Evolutionary conservation across 2,888 invertebrate species (phyloP).

Genomic region (Ophioninae sp.): DNA sequence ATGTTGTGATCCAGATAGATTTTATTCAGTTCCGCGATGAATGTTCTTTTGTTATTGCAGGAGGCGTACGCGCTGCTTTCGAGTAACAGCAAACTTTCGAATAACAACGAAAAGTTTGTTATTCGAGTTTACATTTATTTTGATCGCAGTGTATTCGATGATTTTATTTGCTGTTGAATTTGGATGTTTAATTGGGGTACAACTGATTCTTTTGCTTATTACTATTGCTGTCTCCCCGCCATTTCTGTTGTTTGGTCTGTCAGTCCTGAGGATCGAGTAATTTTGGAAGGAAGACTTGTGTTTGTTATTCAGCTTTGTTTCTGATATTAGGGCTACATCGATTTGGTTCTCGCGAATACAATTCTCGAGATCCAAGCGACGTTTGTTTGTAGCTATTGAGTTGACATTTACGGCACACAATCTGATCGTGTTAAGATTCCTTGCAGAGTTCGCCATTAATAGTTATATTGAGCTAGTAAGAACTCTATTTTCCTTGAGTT

Average conservation of each 20-base stretch:
- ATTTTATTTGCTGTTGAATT: neutral
- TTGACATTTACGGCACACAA: conserved; percentile 7
- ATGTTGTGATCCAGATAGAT: conserved; percentile 14
- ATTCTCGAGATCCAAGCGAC: neutral
- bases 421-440: too few relatives aligned
- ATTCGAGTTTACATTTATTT: neutral
- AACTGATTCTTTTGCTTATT: neutral
- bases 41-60: neutral
- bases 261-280: neutral
- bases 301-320: neutral
- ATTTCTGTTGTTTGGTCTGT: neutral
- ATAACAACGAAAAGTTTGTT: neutral
- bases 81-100: too few relatives aligned
- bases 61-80: conserved; percentile 10
- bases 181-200: neutral
- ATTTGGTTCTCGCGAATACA: neutral
- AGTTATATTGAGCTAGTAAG: too few relatives aligned
- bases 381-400: conserved; percentile 2
- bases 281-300: neutral
- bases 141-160: neutral
- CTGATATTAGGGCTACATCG: conserved; percentile 11
- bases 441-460: too few relatives aligned
- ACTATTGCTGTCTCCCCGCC: conserved; percentile 4
- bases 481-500: too few relatives aligned
- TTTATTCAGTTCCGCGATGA: conserved; percentile 18